Base-by-base conservation (phyloP, 2,797 vertebrate species). In the Furcifer pardalis region DNA sequence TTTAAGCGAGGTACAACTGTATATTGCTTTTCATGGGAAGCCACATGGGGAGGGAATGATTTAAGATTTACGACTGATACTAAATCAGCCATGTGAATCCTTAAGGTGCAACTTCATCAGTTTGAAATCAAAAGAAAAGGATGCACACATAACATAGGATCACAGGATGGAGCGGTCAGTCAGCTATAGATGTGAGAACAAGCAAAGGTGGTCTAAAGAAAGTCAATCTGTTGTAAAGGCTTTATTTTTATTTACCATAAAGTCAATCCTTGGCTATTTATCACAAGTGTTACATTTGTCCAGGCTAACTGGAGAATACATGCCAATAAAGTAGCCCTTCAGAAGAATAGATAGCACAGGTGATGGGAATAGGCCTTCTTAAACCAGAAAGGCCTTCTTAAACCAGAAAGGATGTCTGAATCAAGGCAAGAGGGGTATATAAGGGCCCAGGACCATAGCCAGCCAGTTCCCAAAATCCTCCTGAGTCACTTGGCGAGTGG, bases 241-340 rank as follows among this genome's bases (percentile, higher is more conserved):
- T 56, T 76, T 23, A 56, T 44, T 42, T 62, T 83, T 83, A 83
- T 68, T 83, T 83, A 83, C 60, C 74, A 65, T n/a, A 52, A 62
- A 56, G 9, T 56, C 46, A 62, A 68, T 56, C 73, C 76, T 83
- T 76, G 81, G 73, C 73, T 83, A 76, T 66, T 25, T 83, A 49
- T 76, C 81, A 10, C 42, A 37, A 15, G 73, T 56, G 35, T 25
- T 76, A 66, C 5, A 49, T 76, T 83, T 83, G 73, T 46, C 73
- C 66, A 46, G 40, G 46, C 44, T 66, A 66, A 76, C 68, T 76
- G 68, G 76, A 76, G 73, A 77, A 44, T 27, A 25, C 66, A 15
- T 52, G 44, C 21, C 27, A 56, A 37, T 52, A 76, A 66, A 76
- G 21, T 27, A 52, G 4, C 35, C 66, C 72, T 25, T 35, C 27